Evolutionary conservation across 2,888 invertebrate species (phyloP), one percentile per base, ranked within the genome.

Genomic region (Ormyrus thymus): DNA sequence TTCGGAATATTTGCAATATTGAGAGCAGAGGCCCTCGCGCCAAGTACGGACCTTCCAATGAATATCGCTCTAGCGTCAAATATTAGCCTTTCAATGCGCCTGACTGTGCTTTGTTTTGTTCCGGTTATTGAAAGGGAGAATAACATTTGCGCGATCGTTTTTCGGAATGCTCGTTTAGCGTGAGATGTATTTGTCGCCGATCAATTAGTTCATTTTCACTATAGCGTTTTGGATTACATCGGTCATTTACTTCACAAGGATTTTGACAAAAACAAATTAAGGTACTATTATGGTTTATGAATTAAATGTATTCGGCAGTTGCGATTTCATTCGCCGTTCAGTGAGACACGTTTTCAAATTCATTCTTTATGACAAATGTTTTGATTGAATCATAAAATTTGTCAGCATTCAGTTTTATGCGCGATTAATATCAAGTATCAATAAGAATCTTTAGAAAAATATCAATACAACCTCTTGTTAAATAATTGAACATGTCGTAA

Each of bases 21-120:
- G 29, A 11, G 56, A 13, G 46, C 45, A 45, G 53, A 62, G n/a
- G 43, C 9, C 15, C n/a, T 45, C 11, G 29, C 58, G 6, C 5
- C 45, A 8, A 5, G 51, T 43, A 43, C 9, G 8, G 29, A 58
- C 58, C 15, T 56, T 56, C 48, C n/a, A 71, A 46, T 64, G 72
- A 56, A 73, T 64, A 73, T 73, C 64, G 64, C 64, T 64, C 64
- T 73, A 64, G 55, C 62, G 48, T 56, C 64, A 64, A 73, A 73
- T 64, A 73, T 73, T 73, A 73, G 64, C 72, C 64, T 64, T 64
- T 73, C 64, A 56, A 64, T 56, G 62, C 59, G 8, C n/a, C 51
- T 71, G n/a, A 51, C 55, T 29, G 56, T 48, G 46, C 72, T 64
- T 73, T 73, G 72, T 73, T 73, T 73, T 72, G 59, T 55, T 45